Evolutionary conservation across 37 sponge, comb jelly and placozoan genomes (phyloP), one percentile per base, ranked within the genome.

Genomic region (Tethya wilhelma): DNA sequence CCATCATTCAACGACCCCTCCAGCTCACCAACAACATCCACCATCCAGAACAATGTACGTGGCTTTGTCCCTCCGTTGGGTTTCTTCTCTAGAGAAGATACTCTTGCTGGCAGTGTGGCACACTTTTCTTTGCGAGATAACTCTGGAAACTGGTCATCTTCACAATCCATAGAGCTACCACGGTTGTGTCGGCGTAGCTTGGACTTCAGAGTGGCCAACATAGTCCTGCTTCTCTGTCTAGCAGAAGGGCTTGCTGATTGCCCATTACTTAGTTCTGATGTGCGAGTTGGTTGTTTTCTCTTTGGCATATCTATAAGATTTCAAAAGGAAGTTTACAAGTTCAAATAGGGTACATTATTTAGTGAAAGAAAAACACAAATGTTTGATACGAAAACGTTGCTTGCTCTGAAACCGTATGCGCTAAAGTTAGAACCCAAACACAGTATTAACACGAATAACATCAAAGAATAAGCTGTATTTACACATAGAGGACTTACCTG

Each of bases 11-110:
- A 59, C 1, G 68, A 67, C 12, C 44, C 84, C 57, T 83, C 84
- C 29, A 67, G 34, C 4, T 22, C 68, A 41, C 59, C 78, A 31
- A 84, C 32, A 32, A 70, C 9, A 36, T 32, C 78, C 44, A 44
- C 77, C 85, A 84, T 84, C 85, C 77, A 84, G 46, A 59, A 59
- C 14, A 76, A 70, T 17, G 85, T 84, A 4, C 29, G 38, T 44
- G 85, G 66, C 34, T 84, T 84, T 29, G 20, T 45, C 22, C 42
- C 36, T 4, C 20, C 25, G 26, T 67, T 30, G 25, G 31, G 38
- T 19, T 9, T 26, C 17, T 56, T 26, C 19, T 73, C 83, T 29
- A 64, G 38, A 4, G 64, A 56, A 41, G 64, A 22, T 1, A 42
- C 44, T 20, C 84, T 56, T 22, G 85, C 76, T 22, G 85, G 85